These are phyloP conservation scores for Opisthocomus hoazin DNA, from an alignment of 2,113 vertebrate genomes.

Conservation along the genomic window DNA sequence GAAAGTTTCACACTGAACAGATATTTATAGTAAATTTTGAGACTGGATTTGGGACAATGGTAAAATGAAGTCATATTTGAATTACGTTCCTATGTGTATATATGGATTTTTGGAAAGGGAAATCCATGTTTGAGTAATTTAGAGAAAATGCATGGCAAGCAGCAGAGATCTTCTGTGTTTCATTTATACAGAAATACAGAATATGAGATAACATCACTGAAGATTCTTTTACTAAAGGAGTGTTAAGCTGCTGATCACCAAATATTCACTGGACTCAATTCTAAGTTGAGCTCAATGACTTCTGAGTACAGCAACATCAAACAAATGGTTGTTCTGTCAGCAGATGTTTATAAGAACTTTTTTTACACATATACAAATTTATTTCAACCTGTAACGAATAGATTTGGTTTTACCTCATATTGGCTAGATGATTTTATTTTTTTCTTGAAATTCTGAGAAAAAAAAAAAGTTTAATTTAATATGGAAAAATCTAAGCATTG, in stretches of 20 bases:
- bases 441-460: neutral
- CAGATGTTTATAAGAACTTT: neutral
- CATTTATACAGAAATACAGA: neutral
- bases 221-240: neutral
- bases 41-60: neutral
- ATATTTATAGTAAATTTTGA: neutral
- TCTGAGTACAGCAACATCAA: neutral
- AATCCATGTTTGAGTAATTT: conserved; percentile 26
- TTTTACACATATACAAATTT: neutral
- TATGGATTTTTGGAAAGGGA: neutral
- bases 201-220: neutral
- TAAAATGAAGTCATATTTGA: conserved; percentile 39
- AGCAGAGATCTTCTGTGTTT: neutral
- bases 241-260: neutral
- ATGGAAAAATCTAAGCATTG: neutral
- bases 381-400: neutral
- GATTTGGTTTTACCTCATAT: neutral
- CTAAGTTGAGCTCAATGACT: neutral
- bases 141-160: conserved; percentile 19
- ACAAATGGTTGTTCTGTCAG: neutral
- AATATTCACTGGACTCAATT: neutral
- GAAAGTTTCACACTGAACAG: neutral
- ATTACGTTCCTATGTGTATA: neutral
- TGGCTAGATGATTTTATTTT: neutral
- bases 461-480: neutral